Evolutionary conservation across 1,140 invertebrate species (phyloP).

Genomic region (Papilio polyxenes): DNA sequence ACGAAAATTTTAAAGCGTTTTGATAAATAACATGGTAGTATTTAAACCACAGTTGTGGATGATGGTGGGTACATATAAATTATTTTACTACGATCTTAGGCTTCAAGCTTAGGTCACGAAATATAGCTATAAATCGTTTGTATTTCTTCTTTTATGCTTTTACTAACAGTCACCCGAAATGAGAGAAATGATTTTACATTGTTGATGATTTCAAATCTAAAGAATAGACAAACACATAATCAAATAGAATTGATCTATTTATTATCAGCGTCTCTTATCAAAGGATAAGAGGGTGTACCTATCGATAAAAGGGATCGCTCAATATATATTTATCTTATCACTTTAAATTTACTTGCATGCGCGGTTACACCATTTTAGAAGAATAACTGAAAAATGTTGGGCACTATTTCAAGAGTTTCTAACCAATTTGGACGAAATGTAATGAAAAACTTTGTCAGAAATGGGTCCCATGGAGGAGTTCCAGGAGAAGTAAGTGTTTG

Average conservation of each 20-base stretch:
- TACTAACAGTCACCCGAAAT: neutral
- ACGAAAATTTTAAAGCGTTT: neutral
- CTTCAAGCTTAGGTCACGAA: no score
- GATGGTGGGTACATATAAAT: neutral
- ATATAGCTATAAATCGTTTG: no score
- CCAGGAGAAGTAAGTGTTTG: conserved; percentile 82
- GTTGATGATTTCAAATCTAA: neutral
- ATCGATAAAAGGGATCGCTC: conserved; percentile 52
- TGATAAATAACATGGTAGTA: neutral
- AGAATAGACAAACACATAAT: conserved; percentile 2
- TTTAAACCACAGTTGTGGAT: neutral
- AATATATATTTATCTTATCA: conserved; percentile 70
- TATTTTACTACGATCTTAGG: no score
- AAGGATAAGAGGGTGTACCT: conserved; percentile 43
- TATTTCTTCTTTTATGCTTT: neutral
- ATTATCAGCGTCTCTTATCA: conserved; percentile 45
- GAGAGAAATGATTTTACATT: neutral
- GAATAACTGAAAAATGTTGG: conserved; percentile 62
- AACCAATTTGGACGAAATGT: conserved; percentile 75
- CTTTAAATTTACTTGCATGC: conserved; percentile 53
- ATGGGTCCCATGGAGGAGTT: conserved; percentile 82
- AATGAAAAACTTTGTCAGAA: conserved; percentile 80
- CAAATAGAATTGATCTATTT: conserved; percentile 16
- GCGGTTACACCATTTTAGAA: conserved; percentile 38
- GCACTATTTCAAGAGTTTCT: conserved; percentile 58